Conservation (phyloP, 2,888 invertebrate genomes). For the Stratiomys singularior region DNA sequence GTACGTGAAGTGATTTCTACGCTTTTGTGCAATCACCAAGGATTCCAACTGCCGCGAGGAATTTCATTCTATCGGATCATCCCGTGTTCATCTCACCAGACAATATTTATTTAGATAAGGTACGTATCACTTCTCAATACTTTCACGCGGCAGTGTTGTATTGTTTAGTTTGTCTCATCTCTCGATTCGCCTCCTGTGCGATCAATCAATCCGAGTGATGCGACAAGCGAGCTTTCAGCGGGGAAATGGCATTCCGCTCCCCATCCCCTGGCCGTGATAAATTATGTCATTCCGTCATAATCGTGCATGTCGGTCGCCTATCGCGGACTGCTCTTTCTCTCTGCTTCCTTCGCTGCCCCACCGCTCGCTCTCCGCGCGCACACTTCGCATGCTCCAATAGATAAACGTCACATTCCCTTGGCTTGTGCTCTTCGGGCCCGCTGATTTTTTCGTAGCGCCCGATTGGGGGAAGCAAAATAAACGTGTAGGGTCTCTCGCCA, state of each 20-base stretch:
- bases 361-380: background rate
- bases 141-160: background rate
- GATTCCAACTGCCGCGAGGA: background rate
- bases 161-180: background rate
- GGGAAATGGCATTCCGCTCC: constrained; percentile 23
- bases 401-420: constrained; percentile 26
- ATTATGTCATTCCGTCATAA: constrained; percentile 34
- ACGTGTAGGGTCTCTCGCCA: background rate
- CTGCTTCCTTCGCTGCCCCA: background rate
- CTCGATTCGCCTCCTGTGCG: background rate
- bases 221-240: constrained; percentile 23
- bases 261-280: background rate
- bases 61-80: background rate
- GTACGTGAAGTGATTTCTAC: background rate
- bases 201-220: background rate
- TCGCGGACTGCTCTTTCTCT: background rate
- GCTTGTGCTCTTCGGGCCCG: background rate
- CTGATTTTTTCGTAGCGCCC: background rate
- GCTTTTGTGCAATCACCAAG: background rate
- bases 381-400: background rate
- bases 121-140: constrained; percentile 1
- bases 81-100: background rate
- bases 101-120: background rate
- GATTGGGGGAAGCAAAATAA: constrained; percentile 24
- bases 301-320: background rate